Percentiles rank a stretch among this genome's conserved stretches.
These are phyloP conservation scores for Listrodromus nycthemerus DNA, from an alignment of 2,888 invertebrate species.

Conservation along the genomic window DNA sequence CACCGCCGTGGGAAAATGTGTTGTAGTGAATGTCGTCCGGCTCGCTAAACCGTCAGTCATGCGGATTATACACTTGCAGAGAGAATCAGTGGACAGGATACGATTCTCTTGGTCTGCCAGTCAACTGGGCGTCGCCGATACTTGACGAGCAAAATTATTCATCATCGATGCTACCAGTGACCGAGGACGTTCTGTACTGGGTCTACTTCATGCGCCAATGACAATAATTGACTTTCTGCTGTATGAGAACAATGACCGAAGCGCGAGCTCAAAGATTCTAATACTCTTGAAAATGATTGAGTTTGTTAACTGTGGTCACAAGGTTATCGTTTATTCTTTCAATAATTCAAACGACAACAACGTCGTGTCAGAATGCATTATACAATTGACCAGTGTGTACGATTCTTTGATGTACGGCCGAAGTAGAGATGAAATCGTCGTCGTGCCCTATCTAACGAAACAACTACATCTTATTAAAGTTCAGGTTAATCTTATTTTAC, in stretches of 20 bases:
- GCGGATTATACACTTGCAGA: slow-evolving; percentile 71
- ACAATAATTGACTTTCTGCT: slow-evolving; percentile 74
- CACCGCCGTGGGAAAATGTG: slow-evolving; percentile 73
- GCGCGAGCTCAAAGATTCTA: slow-evolving; percentile 65
- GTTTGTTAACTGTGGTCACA: slow-evolving; percentile 61
- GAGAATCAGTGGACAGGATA: slow-evolving; percentile 70
- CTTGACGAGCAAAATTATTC: slow-evolving; percentile 70
- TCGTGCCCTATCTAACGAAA: slow-evolving; percentile 75
- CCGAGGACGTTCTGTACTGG: slow-evolving; percentile 38
- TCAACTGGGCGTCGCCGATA: slow-evolving; percentile 69
- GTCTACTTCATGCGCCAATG: slow-evolving; percentile 35
- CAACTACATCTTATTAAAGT: slow-evolving; percentile 76
- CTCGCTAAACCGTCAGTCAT: slow-evolving; percentile 62
- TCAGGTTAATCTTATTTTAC: slow-evolving; percentile 61
- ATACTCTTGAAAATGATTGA: slow-evolving; percentile 67
- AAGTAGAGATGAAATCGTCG: slow-evolving; percentile 68
- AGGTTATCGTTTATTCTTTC: slow-evolving; percentile 71
- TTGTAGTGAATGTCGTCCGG: slow-evolving; percentile 66
- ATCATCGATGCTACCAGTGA: slow-evolving; percentile 61
- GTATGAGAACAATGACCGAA: slow-evolving; percentile 60
- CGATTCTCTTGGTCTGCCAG: slow-evolving; percentile 74
- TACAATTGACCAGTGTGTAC: slow-evolving; percentile 69
- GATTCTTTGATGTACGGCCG: slow-evolving; percentile 70
- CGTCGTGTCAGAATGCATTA: slow-evolving; percentile 46
- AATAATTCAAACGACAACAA: slow-evolving; percentile 36